A percentile compares a stretch with the other conserved stretches of the same genome.
These are phyloP conservation scores for Neosilurus mollespiculum DNA, from an alignment of 2,797 vertebrate genomes.

Conservation along the genomic window DNA sequence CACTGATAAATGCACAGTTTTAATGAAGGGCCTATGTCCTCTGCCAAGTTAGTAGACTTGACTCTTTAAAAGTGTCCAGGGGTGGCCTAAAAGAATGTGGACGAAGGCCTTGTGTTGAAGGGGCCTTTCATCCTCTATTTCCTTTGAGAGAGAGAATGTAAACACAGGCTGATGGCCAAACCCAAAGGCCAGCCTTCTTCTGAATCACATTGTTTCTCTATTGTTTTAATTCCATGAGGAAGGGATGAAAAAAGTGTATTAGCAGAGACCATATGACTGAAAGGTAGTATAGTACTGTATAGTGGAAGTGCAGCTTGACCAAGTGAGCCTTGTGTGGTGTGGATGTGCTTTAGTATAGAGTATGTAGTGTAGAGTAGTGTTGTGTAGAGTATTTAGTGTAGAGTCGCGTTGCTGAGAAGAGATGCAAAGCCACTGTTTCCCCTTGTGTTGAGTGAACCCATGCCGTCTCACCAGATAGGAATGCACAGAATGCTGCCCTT, in stretches of 20 bases:
- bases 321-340: conserved; percentile 3
- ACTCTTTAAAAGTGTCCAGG: conserved; percentile 74
- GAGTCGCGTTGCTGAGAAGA: conserved; percentile 21
- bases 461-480: conserved; percentile 85
- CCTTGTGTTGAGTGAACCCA: conserved; percentile 61
- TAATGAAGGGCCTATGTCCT: conserved; percentile 39
- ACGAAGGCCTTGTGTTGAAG: conserved; percentile 65
- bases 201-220: conserved; percentile 56
- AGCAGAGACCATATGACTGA: conserved; percentile 25
- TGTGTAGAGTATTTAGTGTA: no score
- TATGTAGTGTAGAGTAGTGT: no score
- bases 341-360: conserved; percentile 38
- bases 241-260: conserved; percentile 20
- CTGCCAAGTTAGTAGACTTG: conserved; percentile 46
- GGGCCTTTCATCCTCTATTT: conserved; percentile 87
- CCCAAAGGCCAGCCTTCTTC: conserved; percentile 59
- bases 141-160: conserved; percentile 89
- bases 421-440: conserved; percentile 40
- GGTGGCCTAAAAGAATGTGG: conserved; percentile 72
- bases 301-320: background rate
- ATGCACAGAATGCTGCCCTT: conserved; percentile 93
- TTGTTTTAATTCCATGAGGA: conserved; percentile 59
- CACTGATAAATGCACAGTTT: conserved; percentile 35
- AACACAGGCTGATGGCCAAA: conserved; percentile 86
- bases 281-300: conserved; percentile 19